A percentile compares a stretch with the other conserved stretches of the same genome.
Conservation (phyloP, 1,140 invertebrate species). For the Nymphalis io region DNA sequence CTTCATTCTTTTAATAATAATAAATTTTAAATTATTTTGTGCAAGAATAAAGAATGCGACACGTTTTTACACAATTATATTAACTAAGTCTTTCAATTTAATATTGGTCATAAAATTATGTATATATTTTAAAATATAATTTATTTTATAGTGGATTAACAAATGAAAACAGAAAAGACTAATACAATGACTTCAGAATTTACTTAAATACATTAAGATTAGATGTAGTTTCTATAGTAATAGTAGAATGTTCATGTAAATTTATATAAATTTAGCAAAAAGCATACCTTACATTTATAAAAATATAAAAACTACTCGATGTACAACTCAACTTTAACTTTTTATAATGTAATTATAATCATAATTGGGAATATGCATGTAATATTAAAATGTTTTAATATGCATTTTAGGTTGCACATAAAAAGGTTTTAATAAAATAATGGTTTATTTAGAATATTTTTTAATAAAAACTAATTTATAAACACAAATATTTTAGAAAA, state of each 20-base stretch:
- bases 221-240: neutral
- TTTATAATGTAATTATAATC: neutral
- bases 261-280: neutral
- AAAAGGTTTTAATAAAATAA: neutral
- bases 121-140: no score
- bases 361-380: conserved; percentile 1
- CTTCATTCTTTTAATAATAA: neutral
- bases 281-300: conserved; percentile 9
- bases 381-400: neutral
- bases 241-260: conserved; percentile 5
- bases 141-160: no score
- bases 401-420: no score
- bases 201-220: neutral
- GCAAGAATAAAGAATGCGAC: conserved; percentile 2
- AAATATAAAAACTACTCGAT: conserved; percentile 6
- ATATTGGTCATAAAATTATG: no score
- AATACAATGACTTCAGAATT: neutral
- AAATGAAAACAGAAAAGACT: no score
- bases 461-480: neutral
- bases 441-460: neutral
- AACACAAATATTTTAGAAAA: no score
- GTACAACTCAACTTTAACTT: neutral
- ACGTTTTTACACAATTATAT: neutral
- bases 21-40: neutral
- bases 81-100: no score